A percentile compares a stretch with the other conserved stretches of the same genome.
These are phyloP conservation scores for Oithona nana DNA, from an alignment of 2,888 invertebrate species.

Conservation along the genomic window DNA sequence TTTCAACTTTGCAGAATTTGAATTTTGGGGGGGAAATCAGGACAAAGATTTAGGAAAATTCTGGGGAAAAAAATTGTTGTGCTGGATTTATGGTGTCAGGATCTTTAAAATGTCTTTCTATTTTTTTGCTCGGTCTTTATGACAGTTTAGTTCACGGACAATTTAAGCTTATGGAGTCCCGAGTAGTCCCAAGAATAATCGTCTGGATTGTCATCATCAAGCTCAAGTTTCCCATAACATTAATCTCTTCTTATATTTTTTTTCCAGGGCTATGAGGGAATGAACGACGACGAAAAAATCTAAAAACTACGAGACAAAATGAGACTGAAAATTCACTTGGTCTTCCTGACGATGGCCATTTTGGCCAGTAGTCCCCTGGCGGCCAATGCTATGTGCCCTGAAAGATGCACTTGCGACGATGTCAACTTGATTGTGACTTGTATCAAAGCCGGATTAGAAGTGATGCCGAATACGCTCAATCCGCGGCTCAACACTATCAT, in stretches of 20 bases:
- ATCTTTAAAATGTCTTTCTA: too few relatives aligned
- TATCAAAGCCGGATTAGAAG: conserved; percentile 4
- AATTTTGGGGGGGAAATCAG: too few relatives aligned
- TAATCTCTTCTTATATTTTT: not conserved
- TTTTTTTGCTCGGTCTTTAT: too few relatives aligned
- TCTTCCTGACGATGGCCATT: not conserved
- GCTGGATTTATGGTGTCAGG: too few relatives aligned
- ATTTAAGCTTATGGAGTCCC: too few relatives aligned
- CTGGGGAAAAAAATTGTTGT: too few relatives aligned
- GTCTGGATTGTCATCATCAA: not conserved
- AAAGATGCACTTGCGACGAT: conserved; percentile 8
- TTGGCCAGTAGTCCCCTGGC: not conserved
- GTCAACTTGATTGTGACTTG: conserved; percentile 12
- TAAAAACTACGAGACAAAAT: too few relatives aligned
- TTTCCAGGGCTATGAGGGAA: not conserved
- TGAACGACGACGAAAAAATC: not conserved
- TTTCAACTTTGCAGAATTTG: too few relatives aligned
- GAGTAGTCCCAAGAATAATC: too few relatives aligned
- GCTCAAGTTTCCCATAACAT: not conserved
- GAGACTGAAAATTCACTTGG: not conserved
- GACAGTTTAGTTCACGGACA: too few relatives aligned
- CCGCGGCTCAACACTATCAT: conserved; percentile 14
- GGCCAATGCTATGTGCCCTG: conserved; percentile 9
- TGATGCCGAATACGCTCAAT: conserved; percentile 14
- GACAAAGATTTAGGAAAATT: too few relatives aligned